Base-by-base conservation (phyloP, 2,888 invertebrate species). In the Tiphia femorata region DNA sequence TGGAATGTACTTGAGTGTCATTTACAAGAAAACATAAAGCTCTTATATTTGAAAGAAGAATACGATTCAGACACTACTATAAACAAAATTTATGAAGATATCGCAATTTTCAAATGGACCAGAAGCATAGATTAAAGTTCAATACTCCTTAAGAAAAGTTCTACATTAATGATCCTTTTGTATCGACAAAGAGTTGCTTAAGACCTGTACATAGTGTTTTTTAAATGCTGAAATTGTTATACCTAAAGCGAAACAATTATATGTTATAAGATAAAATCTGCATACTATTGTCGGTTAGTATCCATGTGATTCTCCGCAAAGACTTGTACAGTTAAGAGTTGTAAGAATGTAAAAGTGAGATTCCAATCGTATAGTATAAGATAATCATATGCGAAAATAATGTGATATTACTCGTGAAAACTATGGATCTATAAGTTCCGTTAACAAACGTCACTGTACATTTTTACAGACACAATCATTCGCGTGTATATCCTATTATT, bases 1-100 rank as follows among this genome's bases (percentile, higher is more conserved):
- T 93, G 94, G 92, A 90, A 90, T 64, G 89, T 94, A 8, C 76
- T 96, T 25, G 92, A 94, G 78, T 86, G 77, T 53, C 72, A 78
- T 58, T 62, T 73, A 4, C 73, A 77, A 42, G 78, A 80, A 17
- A 81, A 79, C 8, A 50, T 76, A 2, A 83, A 78, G 64, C 75
- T 81, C 40, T 73, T 76, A 23, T 79, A 81, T 53, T 62, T 83
- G 48, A 79, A 76, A 43, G 78, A 79, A 5, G 73, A 77, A 6
- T 79, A 75, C 17, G 79, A 83, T 54, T 70, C 74, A 8, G 80
- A 81, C 10, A 53, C 21, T 17, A 73, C 80, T 49, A 67, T 70
- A 10, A 75, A 73, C 56, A 57, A 64, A 55, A 61, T 83, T 21
- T 81, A 77, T 48, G 74, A 83, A 61, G 74, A 57, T 37, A 49